Evolutionary conservation across 2,888 invertebrate genomes (phyloP), one percentile per base, ranked within the genome.

Genomic region (Zeuzera pyrina): DNA sequence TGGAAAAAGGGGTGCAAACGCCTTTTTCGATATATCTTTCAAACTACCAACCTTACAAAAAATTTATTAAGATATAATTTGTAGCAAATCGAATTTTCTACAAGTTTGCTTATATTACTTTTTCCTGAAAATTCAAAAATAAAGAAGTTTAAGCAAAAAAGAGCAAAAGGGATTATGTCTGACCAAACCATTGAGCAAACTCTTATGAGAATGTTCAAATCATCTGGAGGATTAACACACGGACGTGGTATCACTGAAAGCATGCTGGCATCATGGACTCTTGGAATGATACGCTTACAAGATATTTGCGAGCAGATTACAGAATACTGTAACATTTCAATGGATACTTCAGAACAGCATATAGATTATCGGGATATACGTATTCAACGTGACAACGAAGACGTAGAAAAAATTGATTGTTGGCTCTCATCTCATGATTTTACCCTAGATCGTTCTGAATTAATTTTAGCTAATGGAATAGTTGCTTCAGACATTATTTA

Each of bases 201-300:
- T 22, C 30, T 30, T 14, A 30, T 30, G 30, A 21, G 30, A 22
- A 30, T 23, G 23, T 22, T 30, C 8, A 30, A 30, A 23, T 22
- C 22, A 21, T 30, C 30, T 23, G 30, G 30, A 30, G 30, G 30
- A 22, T 22, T 30, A 30, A 30, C 23, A 12, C 30, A 30, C 23
- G 30, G 30, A 3, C 21, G 30, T 11, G 30, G 30, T 30, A 23
- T 30, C 12, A 22, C 30, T 22, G 30, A 30, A 12, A 30, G 30
- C 13, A 23, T 13, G 22, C 30, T 30, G 23, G 30, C 30, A 22
- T 22, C 21, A 12, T 30, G 30, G 21, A 30, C 13, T 8, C 23
- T 12, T 28, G 19, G 19, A 19, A 25, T 25, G 25, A 25, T 25
- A 25, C 25, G 12, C n/a, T 10, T 25, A 25, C 25, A 25, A 25